Evolutionary conservation across 2,888 invertebrate genomes (phyloP).

Genomic region (Vandiemenella viatica): DNA sequence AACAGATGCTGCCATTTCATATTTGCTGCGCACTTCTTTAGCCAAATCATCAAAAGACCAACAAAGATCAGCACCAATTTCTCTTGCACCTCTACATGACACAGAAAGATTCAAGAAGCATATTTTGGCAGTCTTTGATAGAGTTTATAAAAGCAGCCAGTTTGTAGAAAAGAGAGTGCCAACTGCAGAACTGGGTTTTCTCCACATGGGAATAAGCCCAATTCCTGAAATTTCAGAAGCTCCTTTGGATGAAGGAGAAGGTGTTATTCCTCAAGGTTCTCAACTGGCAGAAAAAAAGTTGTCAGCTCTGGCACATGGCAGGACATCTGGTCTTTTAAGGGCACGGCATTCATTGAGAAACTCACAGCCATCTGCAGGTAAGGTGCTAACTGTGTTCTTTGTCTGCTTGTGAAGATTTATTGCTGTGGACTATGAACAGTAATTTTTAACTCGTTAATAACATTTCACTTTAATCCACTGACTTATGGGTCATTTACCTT

Average conservation of each 20-base stretch:
- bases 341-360: no score
- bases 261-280: slow-evolving; percentile 7
- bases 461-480: no score
- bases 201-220: background rate
- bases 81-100: slow-evolving; percentile 21
- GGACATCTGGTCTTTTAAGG: slow-evolving; percentile 2
- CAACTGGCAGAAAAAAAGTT: slow-evolving; percentile 7
- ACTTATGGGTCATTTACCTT: no score
- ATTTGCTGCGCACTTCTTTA: slow-evolving; percentile 44
- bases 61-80: slow-evolving; percentile 35
- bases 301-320: slow-evolving; percentile 5
- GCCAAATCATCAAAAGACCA: slow-evolving; percentile 49
- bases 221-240: slow-evolving; percentile 9
- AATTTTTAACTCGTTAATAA: no score
- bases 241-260: slow-evolving; percentile 4
- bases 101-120: slow-evolving; percentile 30
- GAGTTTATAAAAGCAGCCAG: slow-evolving; percentile 26
- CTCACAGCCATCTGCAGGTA: no score
- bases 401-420: no score
- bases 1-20: slow-evolving; percentile 47
- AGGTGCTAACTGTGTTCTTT: no score
- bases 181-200: background rate
- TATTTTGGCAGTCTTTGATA: slow-evolving; percentile 27
- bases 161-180: background rate
- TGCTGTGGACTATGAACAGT: no score